Percentiles rank a stretch among this genome's conserved stretches.
These are phyloP conservation scores for Notodonta ziczac DNA, from an alignment of 2,888 invertebrate genomes.

Conservation along the genomic window DNA sequence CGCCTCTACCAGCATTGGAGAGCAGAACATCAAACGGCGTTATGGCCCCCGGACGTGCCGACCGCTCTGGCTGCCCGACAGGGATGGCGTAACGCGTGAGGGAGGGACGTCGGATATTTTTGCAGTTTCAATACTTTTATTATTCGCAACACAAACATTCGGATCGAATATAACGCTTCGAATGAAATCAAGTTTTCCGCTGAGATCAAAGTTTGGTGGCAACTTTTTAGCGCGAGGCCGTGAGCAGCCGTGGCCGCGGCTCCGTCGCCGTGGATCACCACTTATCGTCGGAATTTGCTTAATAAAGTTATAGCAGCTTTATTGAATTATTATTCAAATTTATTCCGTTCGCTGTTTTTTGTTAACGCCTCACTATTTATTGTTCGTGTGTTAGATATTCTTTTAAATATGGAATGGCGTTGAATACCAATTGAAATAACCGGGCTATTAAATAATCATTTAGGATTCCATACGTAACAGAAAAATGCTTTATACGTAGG, in stretches of 20 bases:
- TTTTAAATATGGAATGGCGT: neutral
- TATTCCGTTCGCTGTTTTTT: constrained; percentile 13
- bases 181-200: constrained; percentile 51
- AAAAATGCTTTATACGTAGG: too few species aligned
- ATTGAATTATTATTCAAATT: constrained; percentile 18
- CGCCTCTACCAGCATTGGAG: constrained; percentile 82
- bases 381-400: neutral
- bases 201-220: constrained; percentile 46
- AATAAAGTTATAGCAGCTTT: constrained; percentile 21
- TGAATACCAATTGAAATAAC: neutral
- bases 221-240: constrained; percentile 39
- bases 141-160: constrained; percentile 72
- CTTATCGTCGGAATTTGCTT: constrained; percentile 21
- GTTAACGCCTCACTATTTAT: neutral
- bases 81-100: constrained; percentile 61
- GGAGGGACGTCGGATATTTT: constrained; percentile 64
- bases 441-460: neutral
- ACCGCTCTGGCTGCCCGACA: constrained; percentile 60
- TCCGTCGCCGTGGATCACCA: constrained; percentile 17
- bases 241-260: constrained; percentile 20
- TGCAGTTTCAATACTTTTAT: constrained; percentile 76
- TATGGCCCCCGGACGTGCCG: constrained; percentile 83
- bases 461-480: too few species aligned
- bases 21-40: constrained; percentile 84
- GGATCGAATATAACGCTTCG: constrained; percentile 57